Evolutionary conservation across 2,797 vertebrate species (phyloP).

Genomic region (Mastacembelus armatus): DNA sequence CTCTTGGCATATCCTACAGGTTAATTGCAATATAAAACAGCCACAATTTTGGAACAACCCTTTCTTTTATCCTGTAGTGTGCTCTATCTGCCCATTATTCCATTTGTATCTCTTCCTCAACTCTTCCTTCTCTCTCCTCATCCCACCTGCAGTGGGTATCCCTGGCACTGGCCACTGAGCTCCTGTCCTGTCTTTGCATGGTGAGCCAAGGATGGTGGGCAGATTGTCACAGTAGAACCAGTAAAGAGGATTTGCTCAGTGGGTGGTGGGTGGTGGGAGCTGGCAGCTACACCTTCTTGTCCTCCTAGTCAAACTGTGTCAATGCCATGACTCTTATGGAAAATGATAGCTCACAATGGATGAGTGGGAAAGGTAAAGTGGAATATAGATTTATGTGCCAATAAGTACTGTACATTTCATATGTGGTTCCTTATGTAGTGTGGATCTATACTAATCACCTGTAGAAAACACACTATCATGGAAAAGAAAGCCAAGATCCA

Average conservation of each 20-base stretch:
- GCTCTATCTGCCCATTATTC: conserved; percentile 36
- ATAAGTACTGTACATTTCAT: neutral
- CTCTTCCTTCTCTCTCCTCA: conserved; percentile 29
- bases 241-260: conserved; percentile 68
- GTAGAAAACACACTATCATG: neutral
- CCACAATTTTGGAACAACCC: conserved; percentile 45
- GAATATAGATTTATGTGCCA: neutral
- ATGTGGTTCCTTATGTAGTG: neutral
- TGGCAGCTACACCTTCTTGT: conserved; percentile 53
- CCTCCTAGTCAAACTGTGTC: conserved; percentile 58
- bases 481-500: too few relatives aligned
- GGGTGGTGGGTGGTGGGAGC: conserved; percentile 52
- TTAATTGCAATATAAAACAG: conserved; percentile 29
- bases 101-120: conserved; percentile 47
- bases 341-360: conserved; percentile 19
- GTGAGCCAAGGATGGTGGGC: conserved; percentile 52
- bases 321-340: conserved; percentile 41
- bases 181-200: conserved; percentile 51
- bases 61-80: conserved; percentile 38
- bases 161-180: conserved; percentile 47
- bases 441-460: neutral
- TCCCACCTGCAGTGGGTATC: conserved; percentile 54
- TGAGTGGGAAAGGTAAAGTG: conserved; percentile 16
- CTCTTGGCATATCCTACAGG: conserved; percentile 27
- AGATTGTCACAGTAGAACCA: conserved; percentile 59